Evolutionary conservation across 2,888 invertebrate genomes (phyloP).

Genomic region (Crioceris asparagi): DNA sequence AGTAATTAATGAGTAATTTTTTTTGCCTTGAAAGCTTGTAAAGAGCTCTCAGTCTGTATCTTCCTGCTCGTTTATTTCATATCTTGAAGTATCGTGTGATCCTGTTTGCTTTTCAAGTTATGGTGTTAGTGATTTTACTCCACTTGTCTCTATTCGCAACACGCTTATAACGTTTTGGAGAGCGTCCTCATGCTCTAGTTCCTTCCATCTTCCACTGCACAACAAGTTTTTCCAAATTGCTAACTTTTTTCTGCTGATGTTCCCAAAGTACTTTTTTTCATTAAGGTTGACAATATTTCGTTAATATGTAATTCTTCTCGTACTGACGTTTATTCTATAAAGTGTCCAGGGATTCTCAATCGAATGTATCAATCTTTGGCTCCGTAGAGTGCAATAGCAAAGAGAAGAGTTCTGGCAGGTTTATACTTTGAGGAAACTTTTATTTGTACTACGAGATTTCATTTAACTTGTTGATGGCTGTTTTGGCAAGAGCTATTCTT

Average conservation of each 20-base stretch:
- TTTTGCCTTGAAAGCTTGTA: too few relatives aligned
- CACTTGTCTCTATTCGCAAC: neutral
- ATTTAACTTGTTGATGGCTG: too few relatives aligned
- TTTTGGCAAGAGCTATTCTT: too few relatives aligned
- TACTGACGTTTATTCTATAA: neutral
- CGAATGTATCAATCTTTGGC: neutral
- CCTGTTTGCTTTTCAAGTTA: neutral
- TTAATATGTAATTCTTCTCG: neutral
- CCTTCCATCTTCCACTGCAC: neutral
- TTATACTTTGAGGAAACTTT: too few relatives aligned
- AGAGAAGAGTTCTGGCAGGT: too few relatives aligned
- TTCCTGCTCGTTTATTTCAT: too few relatives aligned
- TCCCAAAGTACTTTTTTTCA: neutral
- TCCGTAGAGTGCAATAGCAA: too few relatives aligned
- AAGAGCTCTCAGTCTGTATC: too few relatives aligned
- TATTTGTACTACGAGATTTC: too few relatives aligned
- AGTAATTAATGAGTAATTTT: too few relatives aligned
- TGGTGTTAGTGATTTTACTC: neutral
- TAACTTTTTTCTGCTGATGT: neutral
- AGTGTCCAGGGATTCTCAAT: neutral
- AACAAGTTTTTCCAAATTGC: neutral
- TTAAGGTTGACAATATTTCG: neutral
- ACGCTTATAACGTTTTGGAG: neutral
- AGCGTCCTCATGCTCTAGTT: neutral
- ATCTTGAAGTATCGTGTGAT: too few relatives aligned